A percentile compares a stretch with the other conserved stretches of the same genome.
phyloP scores from a whole-genome alignment of 2,888 invertebrate species.

The Oasisia sp. region DNA sequence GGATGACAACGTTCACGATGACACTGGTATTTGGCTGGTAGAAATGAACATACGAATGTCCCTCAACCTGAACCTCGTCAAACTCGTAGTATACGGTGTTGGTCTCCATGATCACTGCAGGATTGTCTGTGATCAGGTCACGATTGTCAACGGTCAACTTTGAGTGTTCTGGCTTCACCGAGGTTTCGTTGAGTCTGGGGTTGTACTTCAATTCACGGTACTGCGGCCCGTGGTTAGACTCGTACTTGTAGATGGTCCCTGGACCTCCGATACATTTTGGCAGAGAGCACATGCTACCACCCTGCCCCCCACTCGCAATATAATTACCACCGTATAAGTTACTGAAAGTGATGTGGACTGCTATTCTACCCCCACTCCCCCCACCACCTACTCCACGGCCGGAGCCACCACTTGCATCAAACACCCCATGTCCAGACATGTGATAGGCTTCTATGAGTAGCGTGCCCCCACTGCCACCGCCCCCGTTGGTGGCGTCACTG shows the following conservation, averaged over 20 bases:
- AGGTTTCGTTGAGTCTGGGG: constrained; percentile 46
- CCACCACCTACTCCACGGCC: constrained; percentile 40
- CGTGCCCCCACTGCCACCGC: constrained; percentile 53
- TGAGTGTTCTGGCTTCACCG: constrained; percentile 48
- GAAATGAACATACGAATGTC: constrained; percentile 51
- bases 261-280: constrained; percentile 52
- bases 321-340: constrained; percentile 50
- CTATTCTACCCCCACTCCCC: constrained; percentile 54
- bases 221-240: constrained; percentile 49
- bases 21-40: constrained; percentile 44
- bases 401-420: constrained; percentile 49
- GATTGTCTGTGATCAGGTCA: constrained; percentile 45
- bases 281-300: constrained; percentile 51
- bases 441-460: constrained; percentile 49
- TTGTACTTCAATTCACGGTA: constrained; percentile 55
- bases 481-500: constrained; percentile 32
- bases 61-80: constrained; percentile 43
- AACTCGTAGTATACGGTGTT: constrained; percentile 28
- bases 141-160: constrained; percentile 49
- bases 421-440: constrained; percentile 49
- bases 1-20: constrained; percentile 44
- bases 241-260: constrained; percentile 54
- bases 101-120: constrained; percentile 47
- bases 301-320: constrained; percentile 45
- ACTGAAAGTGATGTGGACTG: constrained; percentile 44